A percentile compares a stretch with the other conserved stretches of the same genome.
Conservation (phyloP, 1,140 invertebrate genomes). For the Drosophila equinoxialis region DNA sequence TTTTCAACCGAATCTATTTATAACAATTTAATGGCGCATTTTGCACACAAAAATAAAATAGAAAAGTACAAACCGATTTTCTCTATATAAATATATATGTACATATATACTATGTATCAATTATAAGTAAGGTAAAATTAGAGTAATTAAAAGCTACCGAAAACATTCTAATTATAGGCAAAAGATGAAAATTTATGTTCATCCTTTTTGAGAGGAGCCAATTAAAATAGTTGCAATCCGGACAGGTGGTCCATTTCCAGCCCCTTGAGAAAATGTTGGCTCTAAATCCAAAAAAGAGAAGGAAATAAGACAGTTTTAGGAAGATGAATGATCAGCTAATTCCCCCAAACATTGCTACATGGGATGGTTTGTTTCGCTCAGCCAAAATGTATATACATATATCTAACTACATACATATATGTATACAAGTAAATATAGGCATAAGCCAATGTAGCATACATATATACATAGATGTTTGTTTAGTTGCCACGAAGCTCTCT, state of each 20-base stretch:
- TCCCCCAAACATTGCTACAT: slow-evolving; percentile 53
- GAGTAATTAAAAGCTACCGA: slow-evolving; percentile 23
- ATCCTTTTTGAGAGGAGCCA: slow-evolving; percentile 19
- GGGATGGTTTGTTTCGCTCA: slow-evolving; percentile 40
- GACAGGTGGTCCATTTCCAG: slow-evolving; percentile 60
- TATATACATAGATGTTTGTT: slow-evolving; percentile 38
- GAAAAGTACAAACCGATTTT: slow-evolving; percentile 61
- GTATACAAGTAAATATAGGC: slow-evolving; percentile 2
- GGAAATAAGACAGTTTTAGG: slow-evolving; percentile 16
- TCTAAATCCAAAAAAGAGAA: not conserved
- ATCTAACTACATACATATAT: too few relatives aligned
- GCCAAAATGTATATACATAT: slow-evolving; percentile 3
- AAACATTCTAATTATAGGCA: slow-evolving; percentile 50
- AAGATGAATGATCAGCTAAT: slow-evolving; percentile 67
- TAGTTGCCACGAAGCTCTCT: slow-evolving; percentile 35
- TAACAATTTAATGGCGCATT: slow-evolving; percentile 76
- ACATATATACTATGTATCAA: not conserved
- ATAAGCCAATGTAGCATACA: slow-evolving; percentile 28
- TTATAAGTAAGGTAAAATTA: slow-evolving; percentile 33
- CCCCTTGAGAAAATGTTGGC: slow-evolving; percentile 10
- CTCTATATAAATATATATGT: slow-evolving; percentile 2
- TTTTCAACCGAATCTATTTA: slow-evolving; percentile 69
- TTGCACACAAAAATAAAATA: slow-evolving; percentile 77
- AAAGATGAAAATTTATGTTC: slow-evolving; percentile 35
- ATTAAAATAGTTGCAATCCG: slow-evolving; percentile 29